These are phyloP conservation scores for Epiperipatus broadwayi DNA, from an alignment of 2,888 invertebrate genomes.

Conservation along the genomic window DNA sequence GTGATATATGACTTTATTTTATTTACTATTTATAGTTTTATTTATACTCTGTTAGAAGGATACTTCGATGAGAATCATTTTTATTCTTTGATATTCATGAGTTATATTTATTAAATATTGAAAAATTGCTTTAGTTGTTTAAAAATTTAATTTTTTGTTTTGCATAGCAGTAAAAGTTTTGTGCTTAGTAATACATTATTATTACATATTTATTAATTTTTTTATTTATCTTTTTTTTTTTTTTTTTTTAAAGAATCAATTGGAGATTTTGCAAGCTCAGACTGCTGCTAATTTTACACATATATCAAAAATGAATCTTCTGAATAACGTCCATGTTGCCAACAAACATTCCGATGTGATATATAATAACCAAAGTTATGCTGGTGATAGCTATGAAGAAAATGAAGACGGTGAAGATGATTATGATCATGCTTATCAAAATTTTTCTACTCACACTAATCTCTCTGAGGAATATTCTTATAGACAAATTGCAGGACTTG, in stretches of 20 bases:
- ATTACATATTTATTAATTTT: conserved; percentile 24
- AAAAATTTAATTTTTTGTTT: too few relatives aligned
- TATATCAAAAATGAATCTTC: background rate
- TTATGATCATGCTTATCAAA: conserved; percentile 12
- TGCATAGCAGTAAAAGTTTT: too few relatives aligned
- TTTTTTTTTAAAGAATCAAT: conserved; percentile 14
- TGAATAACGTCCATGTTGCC: conserved; percentile 5
- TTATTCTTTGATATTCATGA: too few relatives aligned
- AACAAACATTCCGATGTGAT: conserved; percentile 9
- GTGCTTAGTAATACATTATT: too few relatives aligned
- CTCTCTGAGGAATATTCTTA: conserved; percentile 14
- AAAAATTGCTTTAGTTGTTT: too few relatives aligned
- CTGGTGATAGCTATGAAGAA: conserved; percentile 14
- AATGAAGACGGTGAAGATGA: conserved; percentile 17
- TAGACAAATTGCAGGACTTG: conserved; percentile 14
- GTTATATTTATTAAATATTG: too few relatives aligned
- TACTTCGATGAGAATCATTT: too few relatives aligned
- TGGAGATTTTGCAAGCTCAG: conserved; percentile 13
- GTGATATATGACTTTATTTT: too few relatives aligned
- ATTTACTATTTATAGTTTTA: too few relatives aligned
- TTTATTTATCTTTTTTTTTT: conserved; percentile 7
- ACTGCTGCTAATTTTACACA: background rate
- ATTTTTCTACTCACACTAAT: conserved; percentile 15
- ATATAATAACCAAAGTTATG: conserved; percentile 14
- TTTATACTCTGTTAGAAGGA: too few relatives aligned